Base-by-base conservation (phyloP, 2,113 vertebrate species). In the Lutjanus erythropterus region DNA sequence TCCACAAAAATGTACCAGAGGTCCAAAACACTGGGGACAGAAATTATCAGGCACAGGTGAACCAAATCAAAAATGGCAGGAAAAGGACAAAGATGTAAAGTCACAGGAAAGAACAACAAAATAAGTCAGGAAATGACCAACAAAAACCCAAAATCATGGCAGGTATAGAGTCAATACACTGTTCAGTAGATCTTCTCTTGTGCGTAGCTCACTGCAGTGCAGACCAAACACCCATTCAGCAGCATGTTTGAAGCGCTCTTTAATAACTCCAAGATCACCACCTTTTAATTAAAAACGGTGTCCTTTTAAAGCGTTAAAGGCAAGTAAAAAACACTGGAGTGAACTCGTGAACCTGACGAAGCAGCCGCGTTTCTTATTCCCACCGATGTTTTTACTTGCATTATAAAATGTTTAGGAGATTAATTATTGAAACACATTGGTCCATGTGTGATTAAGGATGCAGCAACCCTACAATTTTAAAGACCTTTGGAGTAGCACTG, bases 391-490 rank as follows among this genome's bases (percentile, higher is more conserved):
- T 76, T 42, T 44, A n/a, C 35, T 31, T 9, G 58, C 21, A 42
- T 53, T 55, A 75, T 76, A 56, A 79, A 72, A 68, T 65, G 29
- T 75, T 52, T 29, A 65, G 37, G 12, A 72, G 37, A 82, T 73
- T 60, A 69, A 86, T 65, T 27, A 73, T 70, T 83, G 6, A 68
- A 72, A 52, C 39, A 25, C 29, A 9, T 47, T 75, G 56, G 60
- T 50, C 12, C 56, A 18, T 39, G 80, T 37, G 16, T 72, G 42
- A 83, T 82, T 67, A 53, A 61, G 14, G 23, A 69, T 58, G 55
- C 71, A 65, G 56, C 55, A 52, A 21, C 19, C 14, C 23, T 31
- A 64, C 35, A 31, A 77, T 81, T 53, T 27, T 60, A 56, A 66
- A 49, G 60, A 61, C 33, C 15, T 42, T n/a, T 14, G 31, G 31